Base-by-base conservation (phyloP, 23 tunicate species). In the Halocynthia roretzi region DNA sequence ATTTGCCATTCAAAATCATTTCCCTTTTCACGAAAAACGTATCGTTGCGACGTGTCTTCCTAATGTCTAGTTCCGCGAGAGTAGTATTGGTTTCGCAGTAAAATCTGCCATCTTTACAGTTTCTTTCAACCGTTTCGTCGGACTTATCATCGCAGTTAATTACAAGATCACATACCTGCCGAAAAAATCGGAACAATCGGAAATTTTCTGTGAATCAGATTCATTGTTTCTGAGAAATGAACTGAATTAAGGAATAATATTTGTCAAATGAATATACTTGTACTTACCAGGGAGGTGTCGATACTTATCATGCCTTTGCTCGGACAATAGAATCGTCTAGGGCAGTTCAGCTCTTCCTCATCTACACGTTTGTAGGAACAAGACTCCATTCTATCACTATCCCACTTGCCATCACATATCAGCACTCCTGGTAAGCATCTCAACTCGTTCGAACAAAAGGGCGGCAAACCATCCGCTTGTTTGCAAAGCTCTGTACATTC, bases 141-240 rank as follows among this genome's bases (percentile, higher is more conserved):
- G 95, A 83, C 57, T 60, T 87, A 72, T 88, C 84, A 65, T 83
- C 87, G 84, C 95, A 88, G 76, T 88, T 75, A 5, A 72, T 73
- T 8, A 83, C 71, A 0, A 84, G 84, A 52, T 88, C 95, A 56
- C 95, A 88, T 22, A 83, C 80, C 95, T 88, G 61, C 21, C 77
- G 61, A 62, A 83, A 7, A 55, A 80, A n/a, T 76, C 8, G 7
- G 61, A 58, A 61, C 14, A 22, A 68, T 11, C 76, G 15, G 17
- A 11, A 10, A 58, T 58, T n/a, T 14, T 58, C n/a, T 14, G 63
- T 58, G 17, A 58, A 58, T 58, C 15, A 58, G 17, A n/a, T 17
- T 15, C 64, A 58, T 58, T 2, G n/a, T 58, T 58, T 15, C 64
- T 15, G 64, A 58, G 64, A 58, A 2, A 58, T 58, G 4, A 14